Base-by-base conservation (phyloP, 2,888 invertebrate species). In the Gryllus longicercus region DNA sequence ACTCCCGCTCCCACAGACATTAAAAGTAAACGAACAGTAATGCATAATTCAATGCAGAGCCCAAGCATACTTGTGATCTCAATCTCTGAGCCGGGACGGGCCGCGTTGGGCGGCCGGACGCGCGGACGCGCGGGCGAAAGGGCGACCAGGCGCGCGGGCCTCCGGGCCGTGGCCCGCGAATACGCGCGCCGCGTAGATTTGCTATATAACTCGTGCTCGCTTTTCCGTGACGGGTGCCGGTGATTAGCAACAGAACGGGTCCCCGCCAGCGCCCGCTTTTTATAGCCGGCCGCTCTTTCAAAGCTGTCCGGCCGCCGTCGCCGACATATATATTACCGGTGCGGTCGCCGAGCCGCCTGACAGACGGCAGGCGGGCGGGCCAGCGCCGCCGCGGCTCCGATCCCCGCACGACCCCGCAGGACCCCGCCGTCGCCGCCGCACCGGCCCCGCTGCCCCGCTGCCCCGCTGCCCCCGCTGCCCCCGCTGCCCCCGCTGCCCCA, bases 1-100 rank as follows among this genome's bases (percentile, higher is more conserved):
- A 16, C 63, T 63, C 63, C 63, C 4, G 63, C 18, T 63, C 16
- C 63, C 63, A 63, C 63, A 63, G 63, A 63, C 63, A 16, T 63
- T 63, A 63, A 63, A 63, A 63, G 63, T 63, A 63, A 63, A 63
- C 63, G 63, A 63, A 63, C 63, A 63, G 63, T 63, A 63, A 63
- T 63, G 63, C 63, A 63, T 63, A 63, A 63, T 63, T 63, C 63
- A 63, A 63, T 63, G 18, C 63, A 63, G 16, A 63, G 63, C 63
- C 63, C 63, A 63, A 4, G 2, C 5, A 63, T 18, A 63, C 5
- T 3, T 4, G 63, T 63, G 63, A 63, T 63, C 63, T 63, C 63
- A 63, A 63, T 63, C 63, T 63, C 63, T 63, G 63, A 63, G 63
- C 2, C 63, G 18, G 63, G 63, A 2, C 2, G 2, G 63, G 63